Base-by-base conservation (phyloP, 2,797 vertebrate species). In the Huso huso region DNA sequence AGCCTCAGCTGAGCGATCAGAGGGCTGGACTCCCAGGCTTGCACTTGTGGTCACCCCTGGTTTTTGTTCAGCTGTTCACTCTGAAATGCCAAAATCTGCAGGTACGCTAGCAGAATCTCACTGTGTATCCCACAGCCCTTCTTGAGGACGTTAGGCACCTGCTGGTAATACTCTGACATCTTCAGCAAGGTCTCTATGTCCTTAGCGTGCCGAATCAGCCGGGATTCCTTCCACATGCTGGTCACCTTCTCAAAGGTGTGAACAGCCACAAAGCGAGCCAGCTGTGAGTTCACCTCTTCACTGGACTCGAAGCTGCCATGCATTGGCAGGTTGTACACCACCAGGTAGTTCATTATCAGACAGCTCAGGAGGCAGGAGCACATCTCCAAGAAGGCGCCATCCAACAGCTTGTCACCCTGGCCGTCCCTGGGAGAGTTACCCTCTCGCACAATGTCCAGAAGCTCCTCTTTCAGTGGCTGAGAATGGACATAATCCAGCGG, bases 121-220 rank as follows among this genome's bases (percentile, higher is more conserved):
- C 84, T 88, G 69, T 93, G 87, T 48, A 92, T 86, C 53, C 84
- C 89, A 64, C 81, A 74, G 72, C 82, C 89, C 12, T 73, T 66
- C 61, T 59, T 70, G 50, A 90, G 67, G 6, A 74, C 84, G 50
- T 75, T 82, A 73, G 88, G 83, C 63, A 94, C 72, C 61, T 87
- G 81, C 10, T 77, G 81, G 75, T 86, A 74, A 80, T 89, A 79
- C 64, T 69, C 72, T 57, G 89, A 76, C 12, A 96, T 83, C 68
- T 87, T 90, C 74, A 92, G 69, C 79, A 95, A 75, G 1, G 88
- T 90, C 76, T 89, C 85, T 51, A 87, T 67, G 71, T 95, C 93
- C 77, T 82, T 84, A 61, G 81, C 81, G 78, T 93, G 90, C 8
- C 66, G 83, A 70, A 86, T 78, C 15, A 91, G 78, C 49, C 86